Evolutionary conservation across 1,140 invertebrate genomes (phyloP).

Genomic region (Pemphigus obesinymphae): DNA sequence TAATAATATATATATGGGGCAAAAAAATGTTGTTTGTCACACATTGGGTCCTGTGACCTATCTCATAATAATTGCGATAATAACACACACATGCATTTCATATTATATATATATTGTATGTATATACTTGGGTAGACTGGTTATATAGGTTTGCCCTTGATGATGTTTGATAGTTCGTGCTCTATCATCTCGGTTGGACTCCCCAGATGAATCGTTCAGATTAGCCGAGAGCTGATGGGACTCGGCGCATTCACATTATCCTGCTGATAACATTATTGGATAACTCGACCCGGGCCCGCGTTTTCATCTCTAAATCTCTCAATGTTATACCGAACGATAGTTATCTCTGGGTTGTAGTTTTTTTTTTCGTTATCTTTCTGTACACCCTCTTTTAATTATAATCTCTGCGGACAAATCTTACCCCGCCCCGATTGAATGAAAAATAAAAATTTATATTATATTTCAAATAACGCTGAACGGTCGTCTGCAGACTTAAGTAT

Average conservation of each 20-base stretch:
- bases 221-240: slow-evolving; percentile 25
- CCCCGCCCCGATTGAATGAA: not conserved
- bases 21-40: slow-evolving; percentile 20
- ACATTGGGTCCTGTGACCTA: slow-evolving; percentile 18
- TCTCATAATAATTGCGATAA: slow-evolving; percentile 33
- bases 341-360: slow-evolving; percentile 25
- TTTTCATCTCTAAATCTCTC: slow-evolving; percentile 36
- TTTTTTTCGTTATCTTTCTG: slow-evolving; percentile 20
- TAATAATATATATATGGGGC: not conserved
- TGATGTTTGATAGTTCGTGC: slow-evolving; percentile 41
- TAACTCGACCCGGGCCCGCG: slow-evolving; percentile 21
- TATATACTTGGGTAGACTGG: slow-evolving; percentile 18
- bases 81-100: slow-evolving; percentile 3
- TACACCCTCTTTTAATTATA: slow-evolving; percentile 33
- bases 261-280: slow-evolving; percentile 39
- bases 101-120: not conserved
- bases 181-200: slow-evolving; percentile 41
- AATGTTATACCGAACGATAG: slow-evolving; percentile 31
- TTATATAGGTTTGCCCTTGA: slow-evolving; percentile 41
- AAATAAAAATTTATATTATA: slow-evolving; percentile 10
- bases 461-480: not conserved
- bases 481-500: not conserved
- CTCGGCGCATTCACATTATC: slow-evolving; percentile 39
- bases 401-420: slow-evolving; percentile 21
- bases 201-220: slow-evolving; percentile 36